Conservation (phyloP, 2,888 invertebrate species). For the Baccha elongata region DNA sequence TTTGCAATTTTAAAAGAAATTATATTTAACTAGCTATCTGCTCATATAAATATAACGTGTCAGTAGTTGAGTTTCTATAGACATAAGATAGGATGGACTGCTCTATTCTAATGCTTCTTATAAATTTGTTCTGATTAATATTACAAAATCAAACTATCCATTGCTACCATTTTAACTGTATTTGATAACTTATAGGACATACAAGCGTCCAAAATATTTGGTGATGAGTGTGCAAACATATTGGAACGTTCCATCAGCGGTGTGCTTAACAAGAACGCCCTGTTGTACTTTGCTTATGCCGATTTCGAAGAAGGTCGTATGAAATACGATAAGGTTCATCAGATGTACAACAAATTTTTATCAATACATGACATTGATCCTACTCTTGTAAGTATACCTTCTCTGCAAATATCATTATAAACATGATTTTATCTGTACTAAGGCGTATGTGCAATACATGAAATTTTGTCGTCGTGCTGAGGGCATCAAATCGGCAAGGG, state of each 20-base stretch:
- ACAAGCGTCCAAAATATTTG: conserved; percentile 94
- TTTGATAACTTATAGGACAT: conserved; percentile 88
- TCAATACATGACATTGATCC: conserved; percentile 96
- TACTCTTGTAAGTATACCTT: conserved; percentile 88
- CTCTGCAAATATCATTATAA: background rate
- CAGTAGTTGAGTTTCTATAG: too few relatives aligned
- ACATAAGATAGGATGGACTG: too few relatives aligned
- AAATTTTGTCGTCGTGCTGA: conserved; percentile 98
- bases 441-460: conserved; percentile 99
- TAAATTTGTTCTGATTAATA: too few relatives aligned
- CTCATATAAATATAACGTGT: too few relatives aligned
- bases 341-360: conserved; percentile 95
- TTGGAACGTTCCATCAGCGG: conserved; percentile 96
- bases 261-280: conserved; percentile 93
- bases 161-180: too few relatives aligned
- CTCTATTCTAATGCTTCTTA: too few relatives aligned
- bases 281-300: conserved; percentile 98
- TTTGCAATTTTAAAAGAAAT: too few relatives aligned
- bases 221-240: conserved; percentile 96
- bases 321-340: conserved; percentile 97
- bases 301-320: conserved; percentile 99
- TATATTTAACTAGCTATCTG: too few relatives aligned
- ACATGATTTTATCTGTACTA: conserved; percentile 69
- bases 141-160: too few relatives aligned
- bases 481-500: conserved; percentile 97